Base-by-base conservation (phyloP, 53 echinoderm and acorn worm species). In the Astropecten irregularis region DNA sequence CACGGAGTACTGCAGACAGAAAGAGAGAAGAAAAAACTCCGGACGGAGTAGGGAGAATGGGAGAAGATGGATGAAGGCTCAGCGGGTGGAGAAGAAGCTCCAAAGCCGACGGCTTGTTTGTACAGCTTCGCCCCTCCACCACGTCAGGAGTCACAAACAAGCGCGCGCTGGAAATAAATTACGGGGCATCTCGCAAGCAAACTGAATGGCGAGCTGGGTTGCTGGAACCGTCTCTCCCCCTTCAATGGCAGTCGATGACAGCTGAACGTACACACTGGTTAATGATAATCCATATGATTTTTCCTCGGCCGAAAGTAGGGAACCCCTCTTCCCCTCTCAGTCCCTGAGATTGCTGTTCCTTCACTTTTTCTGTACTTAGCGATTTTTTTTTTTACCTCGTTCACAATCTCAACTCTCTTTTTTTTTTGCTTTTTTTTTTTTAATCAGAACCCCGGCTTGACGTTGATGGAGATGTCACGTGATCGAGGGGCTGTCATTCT, bases 211-310 rank as follows among this genome's bases (percentile, higher is more conserved):
- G n/a, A n/a, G n/a, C n/a, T n/a, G n/a, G n/a, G n/a, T n/a, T n/a
- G n/a, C n/a, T n/a, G n/a, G n/a, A n/a, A n/a, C n/a, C 42, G 6
- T 42, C 6, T 11, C 42, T 14, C 79, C 44, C 31, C 34, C 32
- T 79, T 79, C 62, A 79, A 62, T 49, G 79, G 46, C 9, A 37
- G 79, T 18, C 46, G 52, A 5, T 15, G 50, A 60, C 92, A 92
- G 89, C 92, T 92, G 92, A 89, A 86, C 70, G 92, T 83, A 92
- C 92, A 92, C 44, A 18, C 81, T 73, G 74, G 82, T 88, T 92
- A 92, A 92, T 92, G 71, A 92, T 92, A 92, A 92, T 92, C 92
- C 92, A 92, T 92, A 83, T 73, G 85, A 92, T 88, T 92, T 77
- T 88, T 88, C 84, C 34, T 79, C 51, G 11, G 30, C 39, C 30